Base-by-base conservation (phyloP, 2,888 invertebrate species). In the Ceramica pisi region DNA sequence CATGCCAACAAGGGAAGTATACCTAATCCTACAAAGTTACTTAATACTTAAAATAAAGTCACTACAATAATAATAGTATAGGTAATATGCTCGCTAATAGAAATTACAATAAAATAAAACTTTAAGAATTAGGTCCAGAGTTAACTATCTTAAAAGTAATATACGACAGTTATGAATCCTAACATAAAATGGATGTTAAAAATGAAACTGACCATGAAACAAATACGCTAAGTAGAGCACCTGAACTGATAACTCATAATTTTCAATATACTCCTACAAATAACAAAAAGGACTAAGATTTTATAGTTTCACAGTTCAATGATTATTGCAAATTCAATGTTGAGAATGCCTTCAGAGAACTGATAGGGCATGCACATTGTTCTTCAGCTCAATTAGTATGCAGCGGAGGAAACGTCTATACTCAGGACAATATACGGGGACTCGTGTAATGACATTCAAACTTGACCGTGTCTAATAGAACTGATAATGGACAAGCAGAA, bases 391-490 rank as follows among this genome's bases (percentile, higher is more conserved):
- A 82, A 92, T 94, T 92, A 92, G 92, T 93, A 94, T 94, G 87
- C 93, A 71, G 70, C 72, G 64, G 80, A 81, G 86, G 77, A 83
- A 79, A 76, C 81, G 86, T 88, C 85, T 83, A 76, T 70, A 82
- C 80, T 85, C 83, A 78, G 81, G 68, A 87, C 86, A 88, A 79
- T 83, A 83, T 62, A 72, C 72, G 66, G 21, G 60, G 59, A 80
- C 44, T 81, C 74, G 79, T 84, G 81, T 86, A 87, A 86, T 92
- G 93, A 92, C 93, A 94, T 92, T 94, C 92, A 93, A 88, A 91
- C 88, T 92, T 93, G 94, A 91, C 95, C 95, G 94, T 95, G 92
- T 92, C 95, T 87, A 92, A 95, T 89, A 78, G 31, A 74, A 63
- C 67, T 71, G 60, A 90, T 90, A 92, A 94, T 91, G 88, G 51